Conservation (phyloP, 2,797 vertebrate species). For the Mormyrops boulengeri region DNA sequence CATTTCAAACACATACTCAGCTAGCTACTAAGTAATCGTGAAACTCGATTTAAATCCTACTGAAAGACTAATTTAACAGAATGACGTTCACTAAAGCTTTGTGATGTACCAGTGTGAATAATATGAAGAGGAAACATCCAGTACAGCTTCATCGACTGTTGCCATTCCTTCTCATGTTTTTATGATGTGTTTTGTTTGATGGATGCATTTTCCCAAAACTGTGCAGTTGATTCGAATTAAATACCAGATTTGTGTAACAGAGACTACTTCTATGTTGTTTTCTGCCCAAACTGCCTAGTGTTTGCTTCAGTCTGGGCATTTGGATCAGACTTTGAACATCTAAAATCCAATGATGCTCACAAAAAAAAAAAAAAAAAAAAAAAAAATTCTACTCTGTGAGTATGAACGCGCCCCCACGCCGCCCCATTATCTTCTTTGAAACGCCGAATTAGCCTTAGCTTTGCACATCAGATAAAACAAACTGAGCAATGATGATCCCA, state of each 20-base stretch:
- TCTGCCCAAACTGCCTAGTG: neutral
- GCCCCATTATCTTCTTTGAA: neutral
- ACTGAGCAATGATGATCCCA: neutral
- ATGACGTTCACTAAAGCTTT: neutral
- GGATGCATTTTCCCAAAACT: neutral
- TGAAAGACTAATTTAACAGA: slow-evolving; percentile 11
- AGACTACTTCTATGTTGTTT: neutral
- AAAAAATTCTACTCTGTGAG: neutral
- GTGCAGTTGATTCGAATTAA: neutral
- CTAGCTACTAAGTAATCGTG: neutral
- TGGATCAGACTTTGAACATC: neutral
- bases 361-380: too few species aligned
- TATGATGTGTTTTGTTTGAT: slow-evolving; percentile 11
- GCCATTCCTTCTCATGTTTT: neutral
- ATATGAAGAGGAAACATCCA: neutral
- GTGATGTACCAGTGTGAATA: neutral
- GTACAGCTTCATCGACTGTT: neutral
- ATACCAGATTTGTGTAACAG: slow-evolving; percentile 7
- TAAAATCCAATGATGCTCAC: neutral
- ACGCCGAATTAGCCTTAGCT: neutral
- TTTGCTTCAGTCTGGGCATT: neutral
- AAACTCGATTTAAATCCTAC: neutral
- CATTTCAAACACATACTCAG: neutral
- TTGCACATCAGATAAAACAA: neutral
- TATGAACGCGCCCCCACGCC: neutral